Evolutionary conservation across 2,113 vertebrate genomes (phyloP), one percentile per base, ranked within the genome.

Genomic region (Colossoma macropomum): DNA sequence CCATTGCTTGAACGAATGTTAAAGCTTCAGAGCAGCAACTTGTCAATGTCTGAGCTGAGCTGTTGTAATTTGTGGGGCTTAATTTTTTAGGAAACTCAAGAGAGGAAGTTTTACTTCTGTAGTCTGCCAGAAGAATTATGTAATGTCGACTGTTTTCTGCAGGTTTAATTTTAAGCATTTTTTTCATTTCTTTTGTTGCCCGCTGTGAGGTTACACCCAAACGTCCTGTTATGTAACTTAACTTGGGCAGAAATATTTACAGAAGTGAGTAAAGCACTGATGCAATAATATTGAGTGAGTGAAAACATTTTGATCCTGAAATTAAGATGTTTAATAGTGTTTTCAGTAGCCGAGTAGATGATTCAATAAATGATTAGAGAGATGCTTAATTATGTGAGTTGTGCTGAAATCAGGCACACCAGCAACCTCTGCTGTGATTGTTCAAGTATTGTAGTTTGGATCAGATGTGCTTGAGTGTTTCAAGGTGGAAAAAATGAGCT

Each of bases 91-190:
- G 59, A 25, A 63, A 81, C 27, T 71, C 60, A n/a, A 62, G 30
- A 32, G 28, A 79, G 62, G 63, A 75, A 73, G 71, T 73, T 16
- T 19, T 50, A 21, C 30, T 83, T 60, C 25, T 28, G 25, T 70
- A 13, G 27, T 66, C 66, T 80, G 15, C 59, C 56, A 66, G 69
- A 23, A 66, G 16, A 38, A 17, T 88, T 89, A 87, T 86, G 84
- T 87, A 89, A 91, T 77, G 45, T 52, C 50, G 63, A 17, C 25
- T 77, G 11, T 30, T 69, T 75, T 75, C 38, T 79, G 19, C n/a
- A 71, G 63, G 23, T 27, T 52, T 52, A 52, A 52, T 17, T 15
- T 52, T 19, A 52, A 52, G 50, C 15, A 17, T 45, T n/a, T n/a
- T n/a, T n/a, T n/a, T n/a, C n/a, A 41, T 41, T 63, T 70, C 16